Evolutionary conservation across 2,113 vertebrate genomes (phyloP).

Genomic region (Phrynosoma platyrhinos): DNA sequence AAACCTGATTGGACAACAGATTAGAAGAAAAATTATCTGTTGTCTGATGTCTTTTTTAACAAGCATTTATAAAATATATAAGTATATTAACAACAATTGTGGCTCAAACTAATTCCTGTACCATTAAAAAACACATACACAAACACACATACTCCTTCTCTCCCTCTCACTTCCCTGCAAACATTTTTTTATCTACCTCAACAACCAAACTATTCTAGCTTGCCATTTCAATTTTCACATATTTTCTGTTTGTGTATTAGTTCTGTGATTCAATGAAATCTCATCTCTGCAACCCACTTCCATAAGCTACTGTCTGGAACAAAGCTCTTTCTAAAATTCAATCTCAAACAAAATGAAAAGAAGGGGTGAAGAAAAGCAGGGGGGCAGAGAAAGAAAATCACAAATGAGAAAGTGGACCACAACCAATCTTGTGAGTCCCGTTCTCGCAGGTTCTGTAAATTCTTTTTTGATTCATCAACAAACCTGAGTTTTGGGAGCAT

Average conservation of each 20-base stretch:
- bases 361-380: neutral
- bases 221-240: conserved; percentile 79
- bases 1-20: neutral
- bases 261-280: conserved; percentile 72
- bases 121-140: conserved; percentile 43
- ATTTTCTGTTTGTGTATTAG: conserved; percentile 74
- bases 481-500: conserved; percentile 6
- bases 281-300: conserved; percentile 75
- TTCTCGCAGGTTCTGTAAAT: conserved; percentile 55
- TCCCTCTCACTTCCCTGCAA: conserved; percentile 68
- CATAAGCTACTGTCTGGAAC: conserved; percentile 72
- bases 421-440: conserved; percentile 59
- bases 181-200: conserved; percentile 73
- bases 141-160: conserved; percentile 12
- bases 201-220: conserved; percentile 72
- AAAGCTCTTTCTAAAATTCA: conserved; percentile 79
- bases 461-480: conserved; percentile 68
- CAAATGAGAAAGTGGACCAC: conserved; percentile 71
- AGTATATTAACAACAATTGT: conserved; percentile 52
- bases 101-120: conserved; percentile 62
- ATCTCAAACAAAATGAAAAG: conserved; percentile 78
- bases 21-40: neutral
- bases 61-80: conserved; percentile 42
- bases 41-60: conserved; percentile 37
- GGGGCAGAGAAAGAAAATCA: conserved; percentile 60